A percentile compares a stretch with the other conserved stretches of the same genome.
Conservation (phyloP, 2,888 invertebrate genomes). For the Xiphydria camelus region DNA sequence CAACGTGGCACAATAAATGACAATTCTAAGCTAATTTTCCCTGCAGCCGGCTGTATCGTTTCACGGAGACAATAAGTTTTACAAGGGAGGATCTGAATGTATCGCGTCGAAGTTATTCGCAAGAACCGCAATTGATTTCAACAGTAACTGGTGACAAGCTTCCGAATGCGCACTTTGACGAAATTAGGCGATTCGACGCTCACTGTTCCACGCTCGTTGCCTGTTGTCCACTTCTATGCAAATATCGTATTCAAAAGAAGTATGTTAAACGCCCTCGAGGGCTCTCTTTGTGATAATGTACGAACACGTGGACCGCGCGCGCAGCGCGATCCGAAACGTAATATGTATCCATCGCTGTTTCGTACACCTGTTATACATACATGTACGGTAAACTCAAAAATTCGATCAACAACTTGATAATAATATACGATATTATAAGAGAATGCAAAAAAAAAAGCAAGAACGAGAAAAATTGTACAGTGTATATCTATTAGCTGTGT, state of each 20-base stretch:
- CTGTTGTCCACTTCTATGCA: conserved; percentile 20
- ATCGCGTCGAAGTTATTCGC: too few relatives aligned
- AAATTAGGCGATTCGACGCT: conserved; percentile 19
- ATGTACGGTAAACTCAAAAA: conserved; percentile 28
- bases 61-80: too few relatives aligned
- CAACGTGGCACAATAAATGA: too few relatives aligned
- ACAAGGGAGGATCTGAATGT: too few relatives aligned
- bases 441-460: conserved; percentile 8
- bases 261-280: conserved; percentile 21
- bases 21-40: too few relatives aligned
- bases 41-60: too few relatives aligned
- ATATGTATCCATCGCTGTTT: conserved; percentile 24
- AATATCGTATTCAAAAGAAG: conserved; percentile 29
- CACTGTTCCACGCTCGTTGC: conserved; percentile 35
- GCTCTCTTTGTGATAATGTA: conserved; percentile 30
- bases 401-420: conserved; percentile 41
- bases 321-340: not conserved
- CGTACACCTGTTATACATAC: too few relatives aligned
- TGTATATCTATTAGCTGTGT: conserved; percentile 12
- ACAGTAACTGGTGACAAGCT: too few relatives aligned
- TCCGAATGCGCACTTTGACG: not conserved
- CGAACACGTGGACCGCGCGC: conserved; percentile 7
- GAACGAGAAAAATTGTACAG: conserved; percentile 21
- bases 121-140: too few relatives aligned
- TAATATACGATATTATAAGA: conserved; percentile 29